Evolutionary conservation across 2,888 invertebrate species (phyloP), one percentile per base, ranked within the genome.

Genomic region (Prionchulus punctatus): DNA sequence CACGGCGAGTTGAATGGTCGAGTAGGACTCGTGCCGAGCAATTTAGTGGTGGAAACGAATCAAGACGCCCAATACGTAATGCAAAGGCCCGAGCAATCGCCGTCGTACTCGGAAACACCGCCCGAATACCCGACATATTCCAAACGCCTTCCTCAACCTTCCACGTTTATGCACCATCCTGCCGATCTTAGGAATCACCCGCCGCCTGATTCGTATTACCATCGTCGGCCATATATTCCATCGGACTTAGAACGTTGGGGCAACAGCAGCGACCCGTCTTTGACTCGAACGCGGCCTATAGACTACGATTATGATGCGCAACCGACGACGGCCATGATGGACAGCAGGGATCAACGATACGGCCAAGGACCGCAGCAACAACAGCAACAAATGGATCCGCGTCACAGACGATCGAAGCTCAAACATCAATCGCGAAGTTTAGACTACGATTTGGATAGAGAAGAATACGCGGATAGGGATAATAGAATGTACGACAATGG

Each of bases 11-110:
- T 71, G 53, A 69, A 64, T 1, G 63, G 63, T 28, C 64, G 67
- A 12, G 59, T 58, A 52, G 98, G 98, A 36, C 90, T 84, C 70
- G 92, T 98, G 54, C 98, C 98, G 1, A 88, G 92, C 72, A 98
- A 98, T 72, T 96, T 98, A 94, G 92, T 98, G 51, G 84, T 86
- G 66, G 94, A 94, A 73, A 81, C 94, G 21, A 76, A 75, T 58
- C 69, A 73, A 21, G 75, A 75, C 58, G 75, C 42, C 21, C 49
- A 49, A 28, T 25, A 12, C 2, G 50, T 43, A n/a, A n/a, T n/a
- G n/a, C n/a, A n/a, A n/a, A n/a, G n/a, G n/a, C n/a, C n/a, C n/a
- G n/a, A n/a, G n/a, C n/a, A n/a, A n/a, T n/a, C n/a, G n/a, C n/a
- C n/a, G n/a, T n/a, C n/a, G n/a, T n/a, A n/a, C n/a, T n/a, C n/a